phyloP scores from a whole-genome alignment of 2,797 vertebrate species.

The Pseudomugil gertrudae region DNA sequence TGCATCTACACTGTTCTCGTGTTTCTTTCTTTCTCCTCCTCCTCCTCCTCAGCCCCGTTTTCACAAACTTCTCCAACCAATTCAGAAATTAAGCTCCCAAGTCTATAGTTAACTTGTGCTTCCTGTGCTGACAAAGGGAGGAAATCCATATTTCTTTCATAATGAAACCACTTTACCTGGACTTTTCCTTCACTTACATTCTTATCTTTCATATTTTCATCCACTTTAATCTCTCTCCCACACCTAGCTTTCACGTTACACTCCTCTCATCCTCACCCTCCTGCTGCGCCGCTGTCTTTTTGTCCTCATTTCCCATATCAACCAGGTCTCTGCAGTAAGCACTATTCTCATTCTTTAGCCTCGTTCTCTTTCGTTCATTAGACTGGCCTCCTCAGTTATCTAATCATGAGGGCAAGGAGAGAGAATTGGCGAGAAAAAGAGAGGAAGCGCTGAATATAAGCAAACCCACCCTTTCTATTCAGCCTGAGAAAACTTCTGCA shows the following conservation, averaged over 20 bases:
- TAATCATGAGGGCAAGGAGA: slow-evolving; percentile 34
- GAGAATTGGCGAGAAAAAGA: slow-evolving; percentile 28
- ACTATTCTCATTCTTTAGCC: slow-evolving; percentile 34
- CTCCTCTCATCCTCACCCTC: slow-evolving; percentile 47
- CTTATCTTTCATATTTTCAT: neutral
- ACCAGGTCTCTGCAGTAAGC: slow-evolving; percentile 15
- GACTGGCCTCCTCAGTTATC: slow-evolving; percentile 50
- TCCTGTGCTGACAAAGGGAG: slow-evolving; percentile 26
- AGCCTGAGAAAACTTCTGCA: slow-evolving; percentile 4
- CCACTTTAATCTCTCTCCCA: neutral
- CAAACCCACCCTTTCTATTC: slow-evolving; percentile 5
- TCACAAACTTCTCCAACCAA: neutral
- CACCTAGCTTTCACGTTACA: slow-evolving; percentile 31
- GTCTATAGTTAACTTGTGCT: slow-evolving; percentile 10
- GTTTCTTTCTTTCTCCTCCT: slow-evolving; percentile 1
- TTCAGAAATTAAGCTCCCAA: neutral
- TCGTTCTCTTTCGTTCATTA: slow-evolving; percentile 29
- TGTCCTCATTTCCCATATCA: slow-evolving; percentile 57
- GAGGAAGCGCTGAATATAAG: slow-evolving; percentile 28
- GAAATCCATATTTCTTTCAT: slow-evolving; percentile 20
- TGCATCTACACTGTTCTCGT: neutral
- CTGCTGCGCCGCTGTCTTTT: slow-evolving; percentile 30
- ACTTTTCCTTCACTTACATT: neutral
- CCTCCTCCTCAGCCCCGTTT: neutral
- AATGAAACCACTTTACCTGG: slow-evolving; percentile 5